Evolutionary conservation across 2,888 invertebrate species (phyloP), one percentile per base, ranked within the genome.

Genomic region (Nezara viridula): DNA sequence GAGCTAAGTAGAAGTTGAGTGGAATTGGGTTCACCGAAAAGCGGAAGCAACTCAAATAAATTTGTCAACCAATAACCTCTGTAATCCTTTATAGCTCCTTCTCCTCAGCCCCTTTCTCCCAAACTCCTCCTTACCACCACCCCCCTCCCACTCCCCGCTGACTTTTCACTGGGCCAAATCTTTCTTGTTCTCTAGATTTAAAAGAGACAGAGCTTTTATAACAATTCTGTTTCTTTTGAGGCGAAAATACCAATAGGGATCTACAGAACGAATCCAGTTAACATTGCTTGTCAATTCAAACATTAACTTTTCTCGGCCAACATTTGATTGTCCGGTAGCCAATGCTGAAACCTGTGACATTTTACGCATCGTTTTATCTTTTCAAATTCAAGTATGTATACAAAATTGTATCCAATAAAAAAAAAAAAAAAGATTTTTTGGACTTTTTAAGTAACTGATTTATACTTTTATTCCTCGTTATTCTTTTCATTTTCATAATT

Each of bases 61-160:
- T 44, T 81, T 81, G 81, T 81, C 81, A 40, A 81, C 81, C 81
- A 81, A 81, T 81, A 81, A 81, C 81, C 81, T 40, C 81, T 81
- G 4, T 81, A 81, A 81, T 40, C 44, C 81, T 81, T 44, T 81
- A 81, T 81, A 44, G n/a, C 44, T 81, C 81, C 44, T 47, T 40
- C 77, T n/a, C 27, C 27, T 14, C 60, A 0, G 0, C 4, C 60
- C 14, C 60, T 0, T 4, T 19, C 37, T 27, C 73, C 66, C 32
- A n/a, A n/a, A n/a, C 32, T 27, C 21, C 60, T 12, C 60, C 27
- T n/a, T n/a, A 9, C 24, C 10, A n/a, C 5, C 7, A 44, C 44
- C 44, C 44, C 44, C 5, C 5, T 73, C 66, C 66, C 3, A 3
- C 24, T 52, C 55, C 6, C 19, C 66, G 27, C 32, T 10, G 19